Percentiles rank a stretch among this genome's conserved stretches.
These are phyloP conservation scores for Penaeus vannamei DNA, from an alignment of 1,140 invertebrate species.

Conservation along the genomic window DNA sequence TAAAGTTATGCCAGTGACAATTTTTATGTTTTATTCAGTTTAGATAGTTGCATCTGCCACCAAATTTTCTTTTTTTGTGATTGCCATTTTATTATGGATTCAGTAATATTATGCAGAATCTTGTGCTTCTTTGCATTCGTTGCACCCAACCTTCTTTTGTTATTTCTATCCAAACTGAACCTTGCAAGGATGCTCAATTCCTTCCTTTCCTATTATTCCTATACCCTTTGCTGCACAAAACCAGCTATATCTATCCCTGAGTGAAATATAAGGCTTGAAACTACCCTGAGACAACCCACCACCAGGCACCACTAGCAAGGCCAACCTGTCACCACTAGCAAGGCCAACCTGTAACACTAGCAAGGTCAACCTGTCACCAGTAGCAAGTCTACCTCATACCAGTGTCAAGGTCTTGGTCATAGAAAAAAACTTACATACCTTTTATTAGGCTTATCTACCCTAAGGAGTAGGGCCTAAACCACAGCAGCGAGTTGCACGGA, in stretches of 20 bases:
- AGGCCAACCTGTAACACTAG: too few species aligned
- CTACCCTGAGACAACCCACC: conserved; percentile 62
- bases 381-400: too few species aligned
- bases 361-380: conserved; percentile 41
- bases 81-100: too few species aligned
- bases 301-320: conserved; percentile 52
- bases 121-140: conserved; percentile 14
- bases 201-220: conserved; percentile 59
- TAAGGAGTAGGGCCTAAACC: too few species aligned
- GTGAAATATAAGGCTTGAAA: conserved; percentile 57
- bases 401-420: too few species aligned
- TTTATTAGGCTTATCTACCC: too few species aligned
- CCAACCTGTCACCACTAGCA: not conserved
- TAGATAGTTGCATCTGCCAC: too few species aligned
- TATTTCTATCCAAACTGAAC: conserved; percentile 46
- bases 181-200: conserved; percentile 22
- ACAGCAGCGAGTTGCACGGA: too few species aligned
- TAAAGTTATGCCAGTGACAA: too few species aligned
- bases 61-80: too few species aligned
- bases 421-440: too few species aligned
- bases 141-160: conserved; percentile 1
- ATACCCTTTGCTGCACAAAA: conserved; percentile 56
- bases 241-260: conserved; percentile 57
- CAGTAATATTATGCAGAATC: conserved; percentile 18
- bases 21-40: too few species aligned